Evolutionary conservation across 2,797 vertebrate genomes (phyloP).

Genomic region (Sebastiscus albofasciatus): DNA sequence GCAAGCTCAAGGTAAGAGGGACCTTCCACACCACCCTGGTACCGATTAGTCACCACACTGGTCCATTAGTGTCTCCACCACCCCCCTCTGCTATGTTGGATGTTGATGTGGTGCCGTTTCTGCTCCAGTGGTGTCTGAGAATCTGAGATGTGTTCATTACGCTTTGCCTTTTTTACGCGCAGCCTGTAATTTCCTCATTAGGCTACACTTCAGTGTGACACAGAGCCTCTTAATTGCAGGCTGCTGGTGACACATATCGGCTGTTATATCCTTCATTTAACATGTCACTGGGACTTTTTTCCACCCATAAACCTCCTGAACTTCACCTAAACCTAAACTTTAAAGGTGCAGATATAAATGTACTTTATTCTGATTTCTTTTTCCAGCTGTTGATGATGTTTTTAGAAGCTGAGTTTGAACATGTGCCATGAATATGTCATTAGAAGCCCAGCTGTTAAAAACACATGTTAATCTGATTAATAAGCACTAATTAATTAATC

Average conservation of each 20-base stretch:
- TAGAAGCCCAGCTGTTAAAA: slow-evolving; percentile 43
- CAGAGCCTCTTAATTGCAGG: not conserved
- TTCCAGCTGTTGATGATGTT: not conserved
- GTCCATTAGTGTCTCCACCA: not conserved
- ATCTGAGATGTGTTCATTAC: slow-evolving; percentile 22
- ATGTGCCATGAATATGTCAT: slow-evolving; percentile 21
- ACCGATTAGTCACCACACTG: not conserved
- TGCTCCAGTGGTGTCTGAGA: not conserved
- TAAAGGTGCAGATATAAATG: not conserved
- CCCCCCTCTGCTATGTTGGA: not conserved
- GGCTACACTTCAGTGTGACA: slow-evolving; percentile 2
- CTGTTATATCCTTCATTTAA: not conserved
- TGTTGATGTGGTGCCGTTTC: not conserved
- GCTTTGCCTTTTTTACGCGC: slow-evolving; percentile 24
- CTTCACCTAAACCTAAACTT: slow-evolving; percentile 36
- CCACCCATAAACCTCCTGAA: not conserved
- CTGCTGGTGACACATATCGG: not conserved
- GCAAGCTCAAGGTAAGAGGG: slow-evolving; percentile 80
- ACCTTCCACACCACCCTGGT: not conserved
- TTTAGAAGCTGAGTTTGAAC: not conserved
- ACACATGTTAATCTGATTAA: slow-evolving; percentile 63
- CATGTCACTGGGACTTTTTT: not conserved
- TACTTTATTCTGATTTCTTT: not conserved
- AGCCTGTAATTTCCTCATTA: slow-evolving; percentile 26
- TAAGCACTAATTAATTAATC: slow-evolving; percentile 67